Evolutionary conservation across 2,888 invertebrate genomes (phyloP), one percentile per base, ranked within the genome.

Genomic region (Drosophila koepferae): DNA sequence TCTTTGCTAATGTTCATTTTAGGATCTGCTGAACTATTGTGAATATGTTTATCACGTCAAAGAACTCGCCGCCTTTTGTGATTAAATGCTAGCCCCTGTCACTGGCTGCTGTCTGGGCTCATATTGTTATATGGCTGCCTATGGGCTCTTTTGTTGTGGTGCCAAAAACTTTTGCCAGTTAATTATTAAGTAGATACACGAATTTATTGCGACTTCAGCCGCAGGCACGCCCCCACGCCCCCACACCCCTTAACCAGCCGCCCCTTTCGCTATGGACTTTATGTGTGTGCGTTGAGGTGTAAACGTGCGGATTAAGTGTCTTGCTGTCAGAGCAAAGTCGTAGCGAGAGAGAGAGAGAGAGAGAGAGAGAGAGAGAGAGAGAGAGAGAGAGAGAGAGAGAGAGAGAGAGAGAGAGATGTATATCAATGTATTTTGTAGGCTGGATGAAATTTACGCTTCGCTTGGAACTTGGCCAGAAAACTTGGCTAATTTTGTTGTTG

Each of bases 301-400:
- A 90, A 90, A 90, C 90, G 90, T 86, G 88, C 74, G 90, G 90
- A 86, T 86, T 86, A 89, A 90, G 91, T 90, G 86, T 82, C 88
- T 87, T 68, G 64, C 73, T 86, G 87, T 75, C 84, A 77, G 90
- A 6, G 31, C 14, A 36, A 20, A 55, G 7, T 10, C 0, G n/a
- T 4, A 46, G 10, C 31, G 20, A 20, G 16, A 12, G 9, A 34
- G 7, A 10, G 12, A 8, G n/a, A 20, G 28, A 34, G 18, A 7
- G 14, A 12, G 23, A 10, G 31, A 16, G 44, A 34, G 23, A 55
- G 31, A 67, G 40, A 49, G 55, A 70, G 71, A 75, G n/a, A n/a
- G 31, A 28, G 18, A 23, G 34, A 18, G 14, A 8, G 23, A 3
- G 40, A n/a, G 23, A 40, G 28, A 34, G 18, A 7, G 14, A 12